Base-by-base conservation (phyloP, 1,140 invertebrate genomes). In the Arion vulgaris region DNA sequence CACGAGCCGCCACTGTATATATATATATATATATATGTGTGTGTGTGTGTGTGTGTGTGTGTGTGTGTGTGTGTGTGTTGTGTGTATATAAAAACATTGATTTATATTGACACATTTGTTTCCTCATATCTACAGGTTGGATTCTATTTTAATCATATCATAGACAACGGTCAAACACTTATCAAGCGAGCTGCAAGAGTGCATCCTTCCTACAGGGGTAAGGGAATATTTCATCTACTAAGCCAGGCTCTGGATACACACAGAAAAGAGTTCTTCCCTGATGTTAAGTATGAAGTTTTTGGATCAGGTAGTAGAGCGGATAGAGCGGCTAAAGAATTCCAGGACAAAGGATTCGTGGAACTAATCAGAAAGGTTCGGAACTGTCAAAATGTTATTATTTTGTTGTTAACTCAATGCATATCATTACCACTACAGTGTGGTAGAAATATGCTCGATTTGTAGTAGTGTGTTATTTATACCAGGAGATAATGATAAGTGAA, bases 131-230 rank as follows among this genome's bases (percentile, higher is more conserved):
- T 19, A 9, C 53, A 71, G 68, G 68, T 71, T 23, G 68, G 68
- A 13, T 71, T 71, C 68, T 71, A 71, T 28, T 34, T 71, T 13
- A 71, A 71, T 71, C 68, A 71, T 36, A 11, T 11, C 36, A 34
- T 71, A 1, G 68, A 71, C 68, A 28, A 39, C 23, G 68, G 68
- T 32, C 68, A 17, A 17, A 36, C 68, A 15, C 4, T 71, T 23
- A 71, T 71, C 32, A 71, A 71, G 23, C 68, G 68, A 17, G 72
- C 38, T 28, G 72, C 5, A 15, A 41, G 72, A 74, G 72, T 74
- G 5, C 38, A 74, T 51, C 38, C 72, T 51, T 23, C 15, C 72
- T 74, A 38, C 72, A 74, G 72, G 39, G 39, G 39, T 28, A 74
- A 32, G 4, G 72, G 72, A 41, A 74, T 74, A 13, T 41, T 74